Evolutionary conservation across 2,888 invertebrate genomes (phyloP).

Genomic region (Masnerella sp.): DNA sequence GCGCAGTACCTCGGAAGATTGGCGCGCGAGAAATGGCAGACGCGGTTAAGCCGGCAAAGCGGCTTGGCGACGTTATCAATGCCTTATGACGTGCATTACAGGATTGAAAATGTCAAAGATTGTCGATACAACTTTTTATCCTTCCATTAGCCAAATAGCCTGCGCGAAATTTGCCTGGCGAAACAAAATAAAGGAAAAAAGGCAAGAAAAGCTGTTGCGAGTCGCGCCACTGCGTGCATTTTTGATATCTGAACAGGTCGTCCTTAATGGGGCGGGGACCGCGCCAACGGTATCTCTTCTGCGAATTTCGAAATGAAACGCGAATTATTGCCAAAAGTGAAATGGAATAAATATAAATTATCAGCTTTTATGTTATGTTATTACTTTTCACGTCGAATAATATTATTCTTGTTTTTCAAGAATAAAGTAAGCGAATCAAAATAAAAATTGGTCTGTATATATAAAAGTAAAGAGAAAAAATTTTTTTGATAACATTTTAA

Average conservation of each 20-base stretch:
- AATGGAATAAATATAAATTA: too few species aligned
- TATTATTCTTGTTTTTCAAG: too few species aligned
- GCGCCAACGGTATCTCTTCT: constrained; percentile 19
- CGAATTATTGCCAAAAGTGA: too few species aligned
- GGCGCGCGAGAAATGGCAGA: constrained; percentile 58
- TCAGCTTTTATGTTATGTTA: too few species aligned
- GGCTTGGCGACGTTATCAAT: constrained; percentile 65
- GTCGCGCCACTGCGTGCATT: constrained; percentile 37
- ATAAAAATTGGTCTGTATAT: too few species aligned
- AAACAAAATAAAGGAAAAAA: constrained; percentile 12
- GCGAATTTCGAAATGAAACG: constrained; percentile 33
- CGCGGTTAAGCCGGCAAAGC: constrained; percentile 39
- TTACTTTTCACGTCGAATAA: too few species aligned
- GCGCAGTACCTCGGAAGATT: constrained; percentile 65
- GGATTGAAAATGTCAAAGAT: constrained; percentile 70
- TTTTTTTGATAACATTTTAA: too few species aligned
- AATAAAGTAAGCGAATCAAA: too few species aligned
- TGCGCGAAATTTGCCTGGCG: constrained; percentile 65
- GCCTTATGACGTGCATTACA: constrained; percentile 71
- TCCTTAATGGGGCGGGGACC: constrained; percentile 28
- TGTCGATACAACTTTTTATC: constrained; percentile 69
- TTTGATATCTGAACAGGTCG: constrained; percentile 47
- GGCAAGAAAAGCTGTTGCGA: constrained; percentile 24
- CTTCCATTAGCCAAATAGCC: constrained; percentile 72
- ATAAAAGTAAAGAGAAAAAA: too few species aligned